These are phyloP conservation scores for Leptothorax acervorum DNA, from an alignment of 2,888 invertebrate species.

Conservation along the genomic window DNA sequence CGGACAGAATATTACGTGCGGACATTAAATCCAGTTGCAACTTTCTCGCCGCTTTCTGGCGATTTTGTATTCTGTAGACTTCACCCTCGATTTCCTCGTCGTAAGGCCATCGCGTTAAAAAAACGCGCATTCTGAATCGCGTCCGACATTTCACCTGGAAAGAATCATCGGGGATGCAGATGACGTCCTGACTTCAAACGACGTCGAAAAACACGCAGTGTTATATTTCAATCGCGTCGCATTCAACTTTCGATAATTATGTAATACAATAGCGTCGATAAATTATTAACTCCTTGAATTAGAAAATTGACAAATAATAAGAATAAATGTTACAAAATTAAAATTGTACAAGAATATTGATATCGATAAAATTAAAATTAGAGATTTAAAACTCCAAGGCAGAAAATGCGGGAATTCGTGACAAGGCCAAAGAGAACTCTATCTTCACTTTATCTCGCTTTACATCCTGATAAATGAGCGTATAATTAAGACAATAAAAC, in stretches of 20 bases:
- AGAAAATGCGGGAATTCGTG: background rate
- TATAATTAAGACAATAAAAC: background rate
- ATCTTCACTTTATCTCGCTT: conserved; percentile 5
- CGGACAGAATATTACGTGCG: conserved; percentile 13
- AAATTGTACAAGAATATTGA: background rate
- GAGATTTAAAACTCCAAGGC: background rate
- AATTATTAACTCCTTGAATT: background rate
- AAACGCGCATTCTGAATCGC: conserved; percentile 29
- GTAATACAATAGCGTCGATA: background rate
- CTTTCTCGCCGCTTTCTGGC: conserved; percentile 82
- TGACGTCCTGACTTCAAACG: conserved; percentile 28
- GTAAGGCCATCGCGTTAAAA: conserved; percentile 31
- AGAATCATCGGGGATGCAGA: conserved; percentile 20
- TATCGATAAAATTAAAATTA: background rate
- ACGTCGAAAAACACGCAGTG: background rate
- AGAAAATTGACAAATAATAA: background rate
- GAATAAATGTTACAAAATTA: background rate
- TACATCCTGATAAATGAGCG: conserved; percentile 2
- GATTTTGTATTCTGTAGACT: conserved; percentile 80
- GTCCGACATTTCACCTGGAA: conserved; percentile 48
- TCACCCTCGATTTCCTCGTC: conserved; percentile 76
- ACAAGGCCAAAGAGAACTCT: background rate
- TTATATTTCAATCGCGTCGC: background rate
- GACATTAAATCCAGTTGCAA: conserved; percentile 67
- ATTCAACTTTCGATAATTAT: conserved; percentile 7